Evolutionary conservation across 2,797 vertebrate genomes (phyloP).

Genomic region (Clarias pachynema): DNA sequence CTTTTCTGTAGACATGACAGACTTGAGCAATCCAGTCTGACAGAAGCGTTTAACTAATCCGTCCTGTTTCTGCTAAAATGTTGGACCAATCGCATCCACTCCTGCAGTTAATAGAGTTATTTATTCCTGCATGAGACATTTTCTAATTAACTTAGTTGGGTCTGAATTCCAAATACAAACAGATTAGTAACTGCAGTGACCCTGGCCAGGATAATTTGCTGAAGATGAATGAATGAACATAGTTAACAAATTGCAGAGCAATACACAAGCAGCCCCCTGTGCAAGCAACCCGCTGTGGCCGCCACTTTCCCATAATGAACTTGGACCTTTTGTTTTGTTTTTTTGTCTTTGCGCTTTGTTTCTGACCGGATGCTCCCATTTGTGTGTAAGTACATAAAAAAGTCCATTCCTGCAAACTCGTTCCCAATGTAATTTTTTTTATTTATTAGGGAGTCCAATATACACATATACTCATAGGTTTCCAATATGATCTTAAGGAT

Average conservation of each 20-base stretch:
- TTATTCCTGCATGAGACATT: background rate
- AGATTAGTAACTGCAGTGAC: conserved; percentile 34
- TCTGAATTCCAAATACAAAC: conserved; percentile 23
- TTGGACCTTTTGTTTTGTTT: background rate
- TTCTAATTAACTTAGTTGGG: conserved; percentile 18
- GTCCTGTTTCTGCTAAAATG: background rate
- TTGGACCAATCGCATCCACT: background rate
- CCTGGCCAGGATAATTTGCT: conserved; percentile 34
- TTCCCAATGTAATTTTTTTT: background rate
- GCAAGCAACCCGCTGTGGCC: conserved; percentile 29
- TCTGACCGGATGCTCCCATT: background rate
- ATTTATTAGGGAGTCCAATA: background rate
- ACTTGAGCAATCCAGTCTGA: background rate
- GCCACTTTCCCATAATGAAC: conserved; percentile 35
- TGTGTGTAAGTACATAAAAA: background rate
- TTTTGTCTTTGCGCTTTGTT: background rate
- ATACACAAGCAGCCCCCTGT: conserved; percentile 18
- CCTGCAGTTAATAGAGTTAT: background rate
- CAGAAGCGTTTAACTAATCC: background rate
- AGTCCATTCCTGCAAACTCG: background rate
- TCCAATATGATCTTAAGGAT: background rate
- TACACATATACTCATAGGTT: background rate
- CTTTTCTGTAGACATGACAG: background rate
- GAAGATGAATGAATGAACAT: conserved; percentile 24
- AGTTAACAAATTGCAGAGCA: conserved; percentile 18